Base-by-base conservation (phyloP, 2,888 invertebrate genomes). In the Leptopilina myrica region DNA sequence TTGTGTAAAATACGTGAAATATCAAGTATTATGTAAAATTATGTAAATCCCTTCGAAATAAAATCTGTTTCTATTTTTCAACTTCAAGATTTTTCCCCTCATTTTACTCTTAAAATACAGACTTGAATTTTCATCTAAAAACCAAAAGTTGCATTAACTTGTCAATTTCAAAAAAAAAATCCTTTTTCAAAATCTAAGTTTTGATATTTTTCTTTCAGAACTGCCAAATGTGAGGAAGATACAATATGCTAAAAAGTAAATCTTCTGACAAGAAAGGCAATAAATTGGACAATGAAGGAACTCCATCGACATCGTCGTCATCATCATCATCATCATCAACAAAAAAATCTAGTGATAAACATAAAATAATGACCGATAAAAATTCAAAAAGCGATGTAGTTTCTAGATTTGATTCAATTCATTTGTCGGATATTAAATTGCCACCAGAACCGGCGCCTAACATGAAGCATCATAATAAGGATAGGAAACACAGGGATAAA, bases 351-450 rank as follows among this genome's bases (percentile, higher is more conserved):
- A 43, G 43, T 43, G 43, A 43, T 8, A 53, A 9, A n/a, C 5
- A 59, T 14, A n/a, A 33, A n/a, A 56, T 5, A 59, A 5, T 33
- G 0, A n/a, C 33, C n/a, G n/a, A 33, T 7, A 33, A 40, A 33
- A 73, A 9, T 73, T n/a, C 53, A 26, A 56, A 59, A 2, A 33
- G 53, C 33, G 56, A 73, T 53, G 73, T 73, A n/a, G 8, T 56
- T 15, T 3, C 53, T 2, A 26, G 56, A n/a, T 26, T 73, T 5
- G n/a, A 56, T n/a, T 33, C 53, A 8, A 40, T 73, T 33, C 53
- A 73, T 56, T 33, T 73, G n/a, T 33, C 73, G n/a, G 73, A 73
- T 11, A 73, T 73, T 9, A 33, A 73, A 73, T 40, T 73, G n/a
- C 73, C 73, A 59, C 73, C 73, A 0, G 73, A 73, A 40, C 53